Conservation (phyloP, 2,797 vertebrate genomes). For the Tiaroga cobitis region DNA sequence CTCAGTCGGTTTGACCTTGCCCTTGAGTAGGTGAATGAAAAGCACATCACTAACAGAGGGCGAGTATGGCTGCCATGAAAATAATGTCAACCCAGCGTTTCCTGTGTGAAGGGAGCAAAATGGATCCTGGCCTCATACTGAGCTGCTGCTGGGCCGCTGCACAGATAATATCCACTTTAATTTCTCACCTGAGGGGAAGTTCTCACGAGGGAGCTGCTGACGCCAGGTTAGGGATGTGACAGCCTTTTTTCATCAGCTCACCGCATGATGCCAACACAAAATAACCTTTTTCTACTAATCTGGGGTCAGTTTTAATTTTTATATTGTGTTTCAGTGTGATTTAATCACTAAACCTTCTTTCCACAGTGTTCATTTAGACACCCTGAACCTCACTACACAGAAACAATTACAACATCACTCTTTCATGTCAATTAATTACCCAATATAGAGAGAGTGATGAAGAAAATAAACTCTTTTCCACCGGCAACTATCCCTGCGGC, state of each 20-base stretch:
- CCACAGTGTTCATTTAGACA: slow-evolving; percentile 15
- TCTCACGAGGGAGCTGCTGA: slow-evolving; percentile 65
- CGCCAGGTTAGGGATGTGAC: slow-evolving; percentile 44
- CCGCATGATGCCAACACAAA: slow-evolving; percentile 42
- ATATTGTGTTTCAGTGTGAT: slow-evolving; percentile 18
- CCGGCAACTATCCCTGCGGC: slow-evolving; percentile 69
- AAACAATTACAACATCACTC: slow-evolving; percentile 1
- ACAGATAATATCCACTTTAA: slow-evolving; percentile 62
- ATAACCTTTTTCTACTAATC: slow-evolving; percentile 55
- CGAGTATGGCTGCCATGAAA: slow-evolving; percentile 46
- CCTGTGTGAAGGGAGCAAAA: slow-evolving; percentile 47
- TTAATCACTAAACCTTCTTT: slow-evolving; percentile 1
- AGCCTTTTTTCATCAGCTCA: slow-evolving; percentile 51
- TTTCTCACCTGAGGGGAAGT: slow-evolving; percentile 66
- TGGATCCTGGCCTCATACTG: slow-evolving; percentile 52
- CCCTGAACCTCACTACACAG: not conserved
- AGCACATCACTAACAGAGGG: slow-evolving; percentile 56
- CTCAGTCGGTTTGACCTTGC: slow-evolving; percentile 54
- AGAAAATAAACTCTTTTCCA: slow-evolving; percentile 71
- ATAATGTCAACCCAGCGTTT: slow-evolving; percentile 63
- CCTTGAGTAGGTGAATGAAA: slow-evolving; percentile 51
- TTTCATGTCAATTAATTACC: slow-evolving; percentile 50
- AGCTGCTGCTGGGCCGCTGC: slow-evolving; percentile 32
- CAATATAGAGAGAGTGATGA: slow-evolving; percentile 49
- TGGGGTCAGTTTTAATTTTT: slow-evolving; percentile 34